Percentiles rank a stretch among this genome's conserved stretches.
Evolutionary conservation across 2,888 invertebrate genomes (phyloP).

Genomic region (Lochmaea capreae): DNA sequence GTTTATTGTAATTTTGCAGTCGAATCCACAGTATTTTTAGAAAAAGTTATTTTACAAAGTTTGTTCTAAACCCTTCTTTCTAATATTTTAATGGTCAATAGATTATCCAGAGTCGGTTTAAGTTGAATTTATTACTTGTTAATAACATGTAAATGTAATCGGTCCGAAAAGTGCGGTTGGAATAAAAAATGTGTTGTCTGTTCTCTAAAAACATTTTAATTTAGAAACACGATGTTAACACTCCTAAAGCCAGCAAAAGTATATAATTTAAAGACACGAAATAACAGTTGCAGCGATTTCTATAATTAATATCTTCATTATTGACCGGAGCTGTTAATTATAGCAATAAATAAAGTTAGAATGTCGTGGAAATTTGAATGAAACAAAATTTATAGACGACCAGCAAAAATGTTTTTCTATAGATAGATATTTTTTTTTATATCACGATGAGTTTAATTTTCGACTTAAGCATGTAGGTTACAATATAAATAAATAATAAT

Average conservation of each 20-base stretch:
- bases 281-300: background rate
- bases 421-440: background rate
- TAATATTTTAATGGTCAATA: too few relatives aligned
- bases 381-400: background rate
- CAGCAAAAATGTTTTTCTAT: constrained; percentile 1
- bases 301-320: background rate
- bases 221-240: background rate
- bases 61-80: too few relatives aligned
- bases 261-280: constrained; percentile 1
- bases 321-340: background rate
- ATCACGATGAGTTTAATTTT: background rate
- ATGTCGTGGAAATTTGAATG: background rate
- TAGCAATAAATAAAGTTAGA: background rate
- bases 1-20: background rate
- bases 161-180: background rate
- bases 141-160: too few relatives aligned
- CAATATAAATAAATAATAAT: background rate
- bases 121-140: too few relatives aligned
- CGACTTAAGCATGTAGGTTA: background rate
- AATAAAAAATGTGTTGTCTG: background rate
- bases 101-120: too few relatives aligned
- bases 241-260: background rate
- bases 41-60: background rate
- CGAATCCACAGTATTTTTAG: background rate
- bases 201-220: background rate